These are phyloP conservation scores for Timandra comae DNA, from an alignment of 2,888 invertebrate genomes.

Conservation along the genomic window DNA sequence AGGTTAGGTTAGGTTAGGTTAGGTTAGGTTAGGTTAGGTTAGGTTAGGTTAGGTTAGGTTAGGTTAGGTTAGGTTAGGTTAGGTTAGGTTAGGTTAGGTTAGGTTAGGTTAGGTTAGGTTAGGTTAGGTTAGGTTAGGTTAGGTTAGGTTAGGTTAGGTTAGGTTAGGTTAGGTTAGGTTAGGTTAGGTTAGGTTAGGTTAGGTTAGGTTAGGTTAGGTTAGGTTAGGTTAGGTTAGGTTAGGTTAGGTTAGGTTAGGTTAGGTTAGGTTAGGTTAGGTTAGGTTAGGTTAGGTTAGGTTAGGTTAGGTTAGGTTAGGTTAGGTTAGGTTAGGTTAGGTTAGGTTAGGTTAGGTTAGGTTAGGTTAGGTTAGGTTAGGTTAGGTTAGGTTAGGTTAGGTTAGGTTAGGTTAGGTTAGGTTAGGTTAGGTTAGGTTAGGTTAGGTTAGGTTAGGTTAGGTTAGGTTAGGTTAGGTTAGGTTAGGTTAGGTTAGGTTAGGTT, in stretches of 20 bases:
- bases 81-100: background rate
- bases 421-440: background rate
- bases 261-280: background rate
- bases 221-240: background rate
- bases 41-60: background rate
- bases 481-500: constrained; percentile 12
- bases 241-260: background rate
- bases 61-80: background rate
- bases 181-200: background rate
- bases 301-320: background rate
- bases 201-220: background rate
- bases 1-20: background rate
- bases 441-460: constrained; percentile 3
- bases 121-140: background rate
- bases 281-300: background rate
- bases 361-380: background rate
- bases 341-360: background rate
- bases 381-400: background rate
- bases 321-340: background rate
- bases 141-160: background rate
- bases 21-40: background rate
- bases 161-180: background rate
- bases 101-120: background rate
- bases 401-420: background rate
- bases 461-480: constrained; percentile 7